Evolutionary conservation across 2,113 vertebrate genomes (phyloP), one percentile per base, ranked within the genome.

Genomic region (Chaenogobius annularis): DNA sequence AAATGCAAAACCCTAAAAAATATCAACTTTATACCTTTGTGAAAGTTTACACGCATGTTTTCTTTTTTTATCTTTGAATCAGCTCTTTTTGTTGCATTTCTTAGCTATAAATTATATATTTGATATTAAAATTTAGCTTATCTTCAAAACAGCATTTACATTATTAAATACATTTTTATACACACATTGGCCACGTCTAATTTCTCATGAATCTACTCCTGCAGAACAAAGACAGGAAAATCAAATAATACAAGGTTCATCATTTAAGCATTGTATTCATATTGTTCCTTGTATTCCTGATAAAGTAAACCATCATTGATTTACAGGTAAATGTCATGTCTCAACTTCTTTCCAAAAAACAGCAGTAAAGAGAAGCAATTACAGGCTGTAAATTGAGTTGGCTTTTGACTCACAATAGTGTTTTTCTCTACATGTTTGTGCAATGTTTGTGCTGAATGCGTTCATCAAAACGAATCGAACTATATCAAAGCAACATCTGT

Each of bases 401-500:
- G 61, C 61, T n/a, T 43, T 63, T 63, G 31, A 40, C 35, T n/a
- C 19, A n/a, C 15, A 14, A 44, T 20, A 44, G 63, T 14, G 19
- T 15, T 23, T 47, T 44, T 11, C 15, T 22, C 22, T 59, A 5
- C 8, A 26, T 61, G 56, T 65, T 66, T 12, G 66, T 73, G 23
- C 77, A 46, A 70, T 23, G 59, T 68, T 48, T 54, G 20, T 26
- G 47, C 62, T 37, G 58, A 77, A 46, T 48, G 63, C 59, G 66
- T 72, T 43, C 66, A 76, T 74, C 66, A 26, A 20, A 73, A 69
- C 3, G 12, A 58, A 73, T 3, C 23, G 68, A 72, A 66, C 19
- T 3, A 0, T 14, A 75, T 69, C 70, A 79, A 62, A 81, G 70
- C 37, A 56, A 35, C 77, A 69, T 79, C 74, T 74, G 75, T 72